These are phyloP conservation scores for Capromys pilorides DNA, from an alignment of 2,797 vertebrate genomes.

Conservation along the genomic window DNA sequence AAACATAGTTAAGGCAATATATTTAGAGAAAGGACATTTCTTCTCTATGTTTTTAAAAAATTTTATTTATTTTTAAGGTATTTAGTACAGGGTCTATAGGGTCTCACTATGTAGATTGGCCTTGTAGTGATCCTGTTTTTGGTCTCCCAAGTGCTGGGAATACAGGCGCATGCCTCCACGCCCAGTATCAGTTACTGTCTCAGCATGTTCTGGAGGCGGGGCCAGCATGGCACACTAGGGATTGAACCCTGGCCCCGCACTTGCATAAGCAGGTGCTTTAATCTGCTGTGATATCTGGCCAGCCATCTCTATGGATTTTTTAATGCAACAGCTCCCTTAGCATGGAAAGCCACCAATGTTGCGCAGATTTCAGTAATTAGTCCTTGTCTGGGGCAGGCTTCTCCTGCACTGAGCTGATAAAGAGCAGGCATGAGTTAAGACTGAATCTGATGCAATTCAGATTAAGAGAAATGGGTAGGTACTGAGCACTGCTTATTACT, in stretches of 20 bases:
- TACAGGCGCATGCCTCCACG: no score
- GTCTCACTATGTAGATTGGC: no score
- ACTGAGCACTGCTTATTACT: background rate
- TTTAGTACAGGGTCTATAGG: no score
- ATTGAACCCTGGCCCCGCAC: no score
- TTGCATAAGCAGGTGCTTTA: no score
- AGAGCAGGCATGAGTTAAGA: background rate
- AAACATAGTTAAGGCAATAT: background rate
- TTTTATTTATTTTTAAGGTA: no score
- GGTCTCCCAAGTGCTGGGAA: no score
- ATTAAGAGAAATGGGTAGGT: background rate
- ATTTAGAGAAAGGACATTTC: background rate
- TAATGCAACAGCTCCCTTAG: background rate
- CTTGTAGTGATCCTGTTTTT: no score
- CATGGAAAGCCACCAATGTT: background rate
- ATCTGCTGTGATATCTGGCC: no score
- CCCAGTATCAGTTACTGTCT: no score
- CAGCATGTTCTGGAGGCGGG: no score
- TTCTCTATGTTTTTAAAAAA: background rate
- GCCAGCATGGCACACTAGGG: no score
- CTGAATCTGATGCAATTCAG: background rate
- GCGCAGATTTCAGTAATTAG: background rate
- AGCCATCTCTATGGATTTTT: background rate
- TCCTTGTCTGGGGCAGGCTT: background rate
- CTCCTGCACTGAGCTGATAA: background rate